Conservation (phyloP, 2,113 vertebrate genomes). For the Halichoeres trimaculatus region DNA sequence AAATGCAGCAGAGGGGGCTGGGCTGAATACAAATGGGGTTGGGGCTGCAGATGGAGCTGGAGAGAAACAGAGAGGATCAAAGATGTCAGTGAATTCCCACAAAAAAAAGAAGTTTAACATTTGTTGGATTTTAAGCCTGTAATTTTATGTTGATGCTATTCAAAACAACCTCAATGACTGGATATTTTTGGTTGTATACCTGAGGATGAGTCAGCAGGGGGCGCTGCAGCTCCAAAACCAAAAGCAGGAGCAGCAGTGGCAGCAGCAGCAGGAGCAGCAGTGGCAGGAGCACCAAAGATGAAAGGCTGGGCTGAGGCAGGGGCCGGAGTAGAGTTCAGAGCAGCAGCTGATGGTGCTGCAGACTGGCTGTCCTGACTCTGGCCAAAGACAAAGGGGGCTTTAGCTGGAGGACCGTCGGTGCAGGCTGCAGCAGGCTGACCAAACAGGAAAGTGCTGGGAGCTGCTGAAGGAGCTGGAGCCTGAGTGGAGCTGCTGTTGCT, state of each 20-base stretch:
- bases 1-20: conserved; percentile 83
- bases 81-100: not conserved
- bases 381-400: conserved; percentile 88
- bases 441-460: conserved; percentile 85
- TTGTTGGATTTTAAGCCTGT: not conserved
- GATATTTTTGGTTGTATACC: conserved; percentile 82
- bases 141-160: not conserved
- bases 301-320: conserved; percentile 82
- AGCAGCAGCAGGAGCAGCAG: conserved; percentile 63
- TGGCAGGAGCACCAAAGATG: conserved; percentile 85
- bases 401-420: conserved; percentile 81
- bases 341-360: conserved; percentile 69
- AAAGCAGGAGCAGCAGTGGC: conserved; percentile 76
- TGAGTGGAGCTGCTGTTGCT: conserved; percentile 75
- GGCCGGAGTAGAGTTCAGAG: conserved; percentile 63
- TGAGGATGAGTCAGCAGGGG: conserved; percentile 84
- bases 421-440: conserved; percentile 83
- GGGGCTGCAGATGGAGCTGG: conserved; percentile 78
- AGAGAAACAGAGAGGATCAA: conserved; percentile 55
- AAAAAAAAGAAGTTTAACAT: not conserved
- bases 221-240: conserved; percentile 85
- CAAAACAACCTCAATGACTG: not conserved
- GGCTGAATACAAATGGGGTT: conserved; percentile 86
- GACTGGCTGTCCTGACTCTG: conserved; percentile 87
- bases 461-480: conserved; percentile 50